Evolutionary conservation across 2,888 invertebrate species (phyloP), one percentile per base, ranked within the genome.

Genomic region (Drosophila quinaria): DNA sequence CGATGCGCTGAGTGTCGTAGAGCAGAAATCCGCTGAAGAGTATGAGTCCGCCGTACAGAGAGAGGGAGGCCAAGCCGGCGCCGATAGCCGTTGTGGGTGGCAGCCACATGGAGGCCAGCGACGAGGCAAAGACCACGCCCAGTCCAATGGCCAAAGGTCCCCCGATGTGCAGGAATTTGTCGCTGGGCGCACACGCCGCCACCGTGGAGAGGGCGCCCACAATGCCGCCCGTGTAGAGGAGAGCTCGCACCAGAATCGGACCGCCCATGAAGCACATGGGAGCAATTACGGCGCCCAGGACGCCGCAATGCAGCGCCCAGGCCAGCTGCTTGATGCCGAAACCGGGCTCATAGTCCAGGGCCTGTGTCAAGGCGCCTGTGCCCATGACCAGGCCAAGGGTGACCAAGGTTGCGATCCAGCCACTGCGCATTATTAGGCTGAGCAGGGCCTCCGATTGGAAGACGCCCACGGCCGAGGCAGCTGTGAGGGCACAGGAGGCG

Each of bases 61-160:
- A 96, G 58, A 99, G 93, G 0, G 98, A 98, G 91, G 98, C 97
- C 11, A 99, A 93, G 41, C 95, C 97, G 72, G 98, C 97, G 47
- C 98, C 98, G 25, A 99, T 93, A 6, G 96, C 98, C 11, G 97
- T 96, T 0, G 97, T 96, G 4, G 98, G 96, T 42, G 98, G 97
- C 66, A 99, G 93, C 93, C 98, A 98, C 95, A 97, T 96, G 71
- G 96, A 94, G 90, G 98, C 99, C 59, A 99, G 90, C 0, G 98
- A 97, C 8, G 99, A 96, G 33, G 96, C 98, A 92, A 99, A 97
- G 8, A 99, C 98, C 2, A 98, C 96, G 42, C 99, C 99, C 31
- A 99, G 93, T 3, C 99, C 99, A 94, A 99, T 97, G 0, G 98
- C 98, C 51, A 99, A 94, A 0, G 99, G 98, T 6, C 97, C 99